Base-by-base conservation (phyloP, 2,113 vertebrate species). In the Ancistrus triradiatus region DNA sequence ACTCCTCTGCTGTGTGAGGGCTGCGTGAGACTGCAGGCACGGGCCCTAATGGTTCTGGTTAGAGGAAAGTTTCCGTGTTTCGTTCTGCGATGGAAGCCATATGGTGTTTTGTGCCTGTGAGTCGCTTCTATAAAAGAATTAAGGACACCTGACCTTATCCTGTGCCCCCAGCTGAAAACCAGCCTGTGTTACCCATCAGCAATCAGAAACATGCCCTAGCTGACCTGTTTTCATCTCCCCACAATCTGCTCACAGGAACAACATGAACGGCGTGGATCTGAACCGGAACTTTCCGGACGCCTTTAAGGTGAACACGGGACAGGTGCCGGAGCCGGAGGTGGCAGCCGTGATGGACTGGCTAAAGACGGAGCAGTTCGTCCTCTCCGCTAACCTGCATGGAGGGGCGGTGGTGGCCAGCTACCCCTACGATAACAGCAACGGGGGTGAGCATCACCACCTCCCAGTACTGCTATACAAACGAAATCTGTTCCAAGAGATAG, bases 341-440 rank as follows among this genome's bases (percentile, higher is more conserved):
- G 66, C 0, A 35, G 93, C 95, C 4, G 71, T 98, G 69, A 95
- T 97, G 75, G 58, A 84, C 62, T 99, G 96, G 96, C 81, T 98
- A 69, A 78, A 73, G 68, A 89, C 59, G 0, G 92, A 96, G 78
- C 89, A 74, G 0, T 99, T 99, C 60, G 92, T 98, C 62, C 92
- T 99, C 0, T 99, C 96, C 0, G 94, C 93, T 0, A 98, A 97
- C 77, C 87, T 99, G 65, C 96, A 99, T 0, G 95, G 96, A 0
- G 96, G 95, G 17, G 91, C 94, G 7, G 56, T 97, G 70, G 95
- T 98, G 66, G 94, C 91, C 80, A 96, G 92, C 75, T 98, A 97
- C 35, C 89, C 95, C 0, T 98, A 98, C 43, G 96, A 98, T 81
- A 95, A 94, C 19, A 89, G 91, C 6, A 86, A 91, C 27, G 27